Base-by-base conservation (phyloP, 2,888 invertebrate species). In the Ypsolopha sequella region DNA sequence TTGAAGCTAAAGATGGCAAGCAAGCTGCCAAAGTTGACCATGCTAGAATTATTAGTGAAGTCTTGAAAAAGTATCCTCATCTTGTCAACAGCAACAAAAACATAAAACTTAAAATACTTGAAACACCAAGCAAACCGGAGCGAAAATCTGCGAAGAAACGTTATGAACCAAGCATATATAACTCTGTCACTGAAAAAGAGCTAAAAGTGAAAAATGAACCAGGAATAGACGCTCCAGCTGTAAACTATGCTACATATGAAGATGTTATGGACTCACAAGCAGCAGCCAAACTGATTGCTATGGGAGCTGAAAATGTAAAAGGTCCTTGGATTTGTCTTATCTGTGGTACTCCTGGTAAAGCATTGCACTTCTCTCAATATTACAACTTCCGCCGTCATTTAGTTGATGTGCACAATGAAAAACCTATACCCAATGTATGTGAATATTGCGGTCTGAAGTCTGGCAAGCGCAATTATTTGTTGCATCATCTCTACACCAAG, bases 61-160 rank as follows among this genome's bases (percentile, higher is more conserved):
- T 96, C 0, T 72, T 96, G 39, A 95, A 95, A 60, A 95, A 95
- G 70, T 95, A 95, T 86, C 95, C 96, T 0, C 93, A 95, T 73
- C 87, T 96, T 54, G 93, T 95, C 0, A 94, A 94, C 70, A 93
- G 93, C 62, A 95, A 94, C 65, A 95, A 95, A 71, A 96, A 94
- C 65, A 95, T 96, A 36, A 92, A 94, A 67, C 73, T 96, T 11
- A 95, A 95, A 79, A 95, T 96, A 56, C 89, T 95, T 75, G 91
- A 94, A 53, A 91, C 90, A 53, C 78, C 76, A 43, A 80, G 74
- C 24, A 43, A 43, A 43, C 2, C 43, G 8, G n/a, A 47, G 36
- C 11, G 13, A 36, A 6, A 35, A 14, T 14, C 11, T 8, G 13
- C 9, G 6, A 36, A 13, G 8, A 47, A 47, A 14, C 11, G 36